Percentiles rank a stretch among this genome's conserved stretches.
Conservation (phyloP, 2,797 vertebrate species). For the Cacajao melanocephalus region DNA sequence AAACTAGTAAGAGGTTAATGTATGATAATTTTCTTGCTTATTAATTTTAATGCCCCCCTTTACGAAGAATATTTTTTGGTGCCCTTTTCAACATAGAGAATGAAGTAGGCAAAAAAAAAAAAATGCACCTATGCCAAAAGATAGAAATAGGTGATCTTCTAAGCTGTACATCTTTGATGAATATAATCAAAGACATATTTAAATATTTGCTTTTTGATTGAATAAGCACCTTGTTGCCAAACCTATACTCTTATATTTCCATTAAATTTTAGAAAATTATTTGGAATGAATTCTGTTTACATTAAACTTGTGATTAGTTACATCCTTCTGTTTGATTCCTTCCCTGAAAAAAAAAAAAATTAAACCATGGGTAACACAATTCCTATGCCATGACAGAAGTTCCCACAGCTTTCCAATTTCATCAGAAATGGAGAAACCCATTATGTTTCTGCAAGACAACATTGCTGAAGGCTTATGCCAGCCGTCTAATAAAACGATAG, state of each 20-base stretch:
- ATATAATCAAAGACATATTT: background rate
- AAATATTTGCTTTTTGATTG: slow-evolving; percentile 83
- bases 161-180: background rate
- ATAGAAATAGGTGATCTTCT: background rate
- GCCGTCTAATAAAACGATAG: slow-evolving; percentile 54
- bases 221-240: slow-evolving; percentile 52
- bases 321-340: slow-evolving; percentile 16
- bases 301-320: slow-evolving; percentile 19
- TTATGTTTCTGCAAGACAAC: slow-evolving; percentile 54
- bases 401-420: slow-evolving; percentile 67
- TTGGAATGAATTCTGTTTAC: slow-evolving; percentile 53
- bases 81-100: background rate
- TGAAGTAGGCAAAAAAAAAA: background rate
- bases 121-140: background rate
- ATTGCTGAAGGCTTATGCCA: slow-evolving; percentile 53
- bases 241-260: slow-evolving; percentile 37
- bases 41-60: background rate
- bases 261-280: slow-evolving; percentile 37
- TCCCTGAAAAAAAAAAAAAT: background rate
- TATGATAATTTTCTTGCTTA: background rate
- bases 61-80: background rate
- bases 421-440: slow-evolving; percentile 44
- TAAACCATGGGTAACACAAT: slow-evolving; percentile 9
- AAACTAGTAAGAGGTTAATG: background rate
- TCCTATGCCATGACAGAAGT: slow-evolving; percentile 64